These are phyloP conservation scores for Gadus chalcogrammus DNA, from an alignment of 2,113 vertebrate species.

Conservation along the genomic window DNA sequence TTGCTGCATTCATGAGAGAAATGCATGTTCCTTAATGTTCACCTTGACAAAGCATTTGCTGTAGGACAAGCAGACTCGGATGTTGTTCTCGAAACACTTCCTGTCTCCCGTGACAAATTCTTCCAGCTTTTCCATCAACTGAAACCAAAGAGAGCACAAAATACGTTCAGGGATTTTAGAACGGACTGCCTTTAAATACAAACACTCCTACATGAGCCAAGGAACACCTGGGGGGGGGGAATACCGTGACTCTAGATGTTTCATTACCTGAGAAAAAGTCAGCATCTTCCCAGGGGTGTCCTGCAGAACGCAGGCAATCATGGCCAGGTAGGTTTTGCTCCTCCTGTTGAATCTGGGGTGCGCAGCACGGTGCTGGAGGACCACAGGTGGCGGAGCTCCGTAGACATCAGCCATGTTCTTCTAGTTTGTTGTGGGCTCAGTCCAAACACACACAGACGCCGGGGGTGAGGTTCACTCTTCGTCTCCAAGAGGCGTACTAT, in stretches of 20 bases:
- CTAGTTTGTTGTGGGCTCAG: background rate
- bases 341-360: constrained; percentile 61
- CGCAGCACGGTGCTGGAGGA: background rate
- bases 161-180: background rate
- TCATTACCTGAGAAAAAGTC: constrained; percentile 75
- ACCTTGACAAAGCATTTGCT: constrained; percentile 69
- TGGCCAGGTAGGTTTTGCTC: constrained; percentile 76
- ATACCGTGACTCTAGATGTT: background rate
- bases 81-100: constrained; percentile 53
- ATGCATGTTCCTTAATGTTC: background rate
- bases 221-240: too few relatives aligned
- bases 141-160: constrained; percentile 9
- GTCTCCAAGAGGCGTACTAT: too few relatives aligned
- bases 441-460: background rate
- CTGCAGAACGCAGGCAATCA: constrained; percentile 78
- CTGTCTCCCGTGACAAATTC: constrained; percentile 43
- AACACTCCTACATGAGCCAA: background rate
- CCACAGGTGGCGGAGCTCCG: background rate
- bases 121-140: constrained; percentile 61
- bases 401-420: background rate
- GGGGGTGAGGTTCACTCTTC: too few relatives aligned
- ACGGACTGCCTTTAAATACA: background rate
- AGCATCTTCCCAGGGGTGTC: constrained; percentile 73
- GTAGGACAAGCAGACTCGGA: constrained; percentile 64
- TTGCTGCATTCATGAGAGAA: too few relatives aligned